Conservation (phyloP, 1,140 invertebrate genomes). For the Himalopsyche phryganea region DNA sequence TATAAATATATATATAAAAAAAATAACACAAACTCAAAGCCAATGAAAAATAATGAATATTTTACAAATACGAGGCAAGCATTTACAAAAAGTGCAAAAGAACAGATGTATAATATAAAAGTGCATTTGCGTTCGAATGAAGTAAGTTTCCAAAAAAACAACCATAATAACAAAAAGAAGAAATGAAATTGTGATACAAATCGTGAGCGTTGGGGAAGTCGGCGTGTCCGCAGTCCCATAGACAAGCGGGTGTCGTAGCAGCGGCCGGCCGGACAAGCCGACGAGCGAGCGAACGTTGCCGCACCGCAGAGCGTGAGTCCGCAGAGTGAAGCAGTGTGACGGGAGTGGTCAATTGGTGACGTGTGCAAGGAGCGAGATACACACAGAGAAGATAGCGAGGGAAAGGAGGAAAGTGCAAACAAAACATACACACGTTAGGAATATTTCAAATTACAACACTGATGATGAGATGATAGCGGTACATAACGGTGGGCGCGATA, state of each 20-base stretch:
- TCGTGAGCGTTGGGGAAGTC: slow-evolving; percentile 4
- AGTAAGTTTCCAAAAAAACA: neutral
- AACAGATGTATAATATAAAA: neutral
- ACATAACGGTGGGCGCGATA: no score
- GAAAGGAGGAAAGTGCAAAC: slow-evolving; percentile 12
- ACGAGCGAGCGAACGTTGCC: no score
- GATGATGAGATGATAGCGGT: no score
- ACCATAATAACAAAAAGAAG: slow-evolving; percentile 19
- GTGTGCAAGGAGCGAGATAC: slow-evolving; percentile 2
- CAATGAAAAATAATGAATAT: neutral
- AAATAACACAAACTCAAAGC: neutral
- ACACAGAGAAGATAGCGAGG: no score
- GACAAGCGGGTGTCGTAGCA: slow-evolving; percentile 8
- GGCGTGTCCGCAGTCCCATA: slow-evolving; percentile 21
- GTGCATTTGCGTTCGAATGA: neutral
- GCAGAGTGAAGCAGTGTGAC: slow-evolving; percentile 11
- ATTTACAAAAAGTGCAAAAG: neutral
- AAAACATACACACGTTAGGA: slow-evolving; percentile 33
- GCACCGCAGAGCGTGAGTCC: slow-evolving; percentile 7
- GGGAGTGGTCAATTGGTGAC: neutral
- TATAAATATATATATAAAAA: neutral
- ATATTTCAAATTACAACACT: slow-evolving; percentile 5
- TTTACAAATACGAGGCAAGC: neutral
- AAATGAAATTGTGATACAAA: slow-evolving; percentile 33
- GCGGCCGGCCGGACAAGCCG: neutral